Conservation (phyloP, 2,888 invertebrate species). For the Sialis lutaria region DNA sequence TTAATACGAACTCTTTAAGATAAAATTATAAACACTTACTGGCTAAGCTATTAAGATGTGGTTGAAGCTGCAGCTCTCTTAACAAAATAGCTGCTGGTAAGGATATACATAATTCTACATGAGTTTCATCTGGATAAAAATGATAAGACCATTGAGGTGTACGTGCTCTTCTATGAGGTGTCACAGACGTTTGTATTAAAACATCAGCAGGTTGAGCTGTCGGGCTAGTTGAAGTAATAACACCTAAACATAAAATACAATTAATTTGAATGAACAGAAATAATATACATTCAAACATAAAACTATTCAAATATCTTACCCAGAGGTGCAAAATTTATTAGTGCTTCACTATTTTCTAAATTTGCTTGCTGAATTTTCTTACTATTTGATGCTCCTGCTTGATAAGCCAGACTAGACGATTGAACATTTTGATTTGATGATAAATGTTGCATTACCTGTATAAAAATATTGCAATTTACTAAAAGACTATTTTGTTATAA, state of each 20-base stretch:
- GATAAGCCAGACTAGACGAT: slow-evolving; percentile 21
- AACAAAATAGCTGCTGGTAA: slow-evolving; percentile 78
- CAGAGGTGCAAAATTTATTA: slow-evolving; percentile 80
- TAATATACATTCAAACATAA: neutral
- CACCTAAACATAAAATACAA: slow-evolving; percentile 25
- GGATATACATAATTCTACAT: slow-evolving; percentile 71
- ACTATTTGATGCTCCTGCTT: slow-evolving; percentile 18
- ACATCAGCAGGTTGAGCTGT: slow-evolving; percentile 82
- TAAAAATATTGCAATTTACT: neutral
- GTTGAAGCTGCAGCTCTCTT: slow-evolving; percentile 74
- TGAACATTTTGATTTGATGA: slow-evolving; percentile 26
- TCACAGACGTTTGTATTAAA: slow-evolving; percentile 60
- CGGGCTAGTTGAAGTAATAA: slow-evolving; percentile 62
- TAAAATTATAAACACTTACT: slow-evolving; percentile 29
- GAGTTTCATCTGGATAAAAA: slow-evolving; percentile 79
- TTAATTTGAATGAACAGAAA: neutral
- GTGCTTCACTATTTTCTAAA: slow-evolving; percentile 51
- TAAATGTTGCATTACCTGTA: slow-evolving; percentile 42
- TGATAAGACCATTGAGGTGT: slow-evolving; percentile 94
- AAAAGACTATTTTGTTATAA: too few species aligned
- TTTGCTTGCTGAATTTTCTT: slow-evolving; percentile 26
- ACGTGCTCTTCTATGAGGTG: slow-evolving; percentile 68
- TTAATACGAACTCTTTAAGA: neutral
- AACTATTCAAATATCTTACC: slow-evolving; percentile 32
- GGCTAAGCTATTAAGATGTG: slow-evolving; percentile 67